Conservation (phyloP, 2,113 vertebrate species). For the Periophthalmus modestus region DNA sequence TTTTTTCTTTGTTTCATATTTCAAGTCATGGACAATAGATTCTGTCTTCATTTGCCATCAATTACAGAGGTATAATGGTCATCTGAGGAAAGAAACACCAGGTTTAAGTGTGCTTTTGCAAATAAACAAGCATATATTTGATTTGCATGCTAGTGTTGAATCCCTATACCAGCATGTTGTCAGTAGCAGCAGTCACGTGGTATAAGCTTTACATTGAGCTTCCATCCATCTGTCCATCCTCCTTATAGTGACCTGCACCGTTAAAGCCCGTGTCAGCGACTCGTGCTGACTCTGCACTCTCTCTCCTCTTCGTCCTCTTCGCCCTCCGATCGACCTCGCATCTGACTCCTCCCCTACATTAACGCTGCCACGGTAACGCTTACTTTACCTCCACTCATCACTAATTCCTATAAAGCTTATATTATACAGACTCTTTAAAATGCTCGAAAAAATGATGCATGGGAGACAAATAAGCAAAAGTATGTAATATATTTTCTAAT, state of each 20-base stretch:
- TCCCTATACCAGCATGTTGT: no score
- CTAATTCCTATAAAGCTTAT: not conserved
- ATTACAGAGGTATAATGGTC: no score
- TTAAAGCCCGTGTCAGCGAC: not conserved
- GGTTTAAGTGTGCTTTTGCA: no score
- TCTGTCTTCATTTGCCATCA: no score
- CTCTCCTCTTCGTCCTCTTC: not conserved
- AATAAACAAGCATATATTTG: no score
- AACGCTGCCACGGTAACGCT: not conserved
- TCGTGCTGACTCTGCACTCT: not conserved
- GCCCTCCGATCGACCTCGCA: not conserved
- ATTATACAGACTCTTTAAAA: not conserved
- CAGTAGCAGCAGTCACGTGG: not conserved
- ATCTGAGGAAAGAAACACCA: no score
- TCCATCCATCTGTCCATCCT: not conserved
- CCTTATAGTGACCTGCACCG: not conserved
- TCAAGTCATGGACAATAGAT: no score
- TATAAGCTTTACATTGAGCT: not conserved
- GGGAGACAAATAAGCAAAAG: no score
- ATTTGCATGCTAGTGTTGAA: no score
- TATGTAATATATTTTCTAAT: no score
- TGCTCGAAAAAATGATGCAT: no score
- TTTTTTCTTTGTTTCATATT: no score
- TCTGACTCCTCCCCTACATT: not conserved
- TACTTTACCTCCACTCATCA: constrained; percentile 1